Percentiles rank a stretch among this genome's conserved stretches.
Conservation (phyloP, 2,888 invertebrate species). For the Epirrhoe alternata region DNA sequence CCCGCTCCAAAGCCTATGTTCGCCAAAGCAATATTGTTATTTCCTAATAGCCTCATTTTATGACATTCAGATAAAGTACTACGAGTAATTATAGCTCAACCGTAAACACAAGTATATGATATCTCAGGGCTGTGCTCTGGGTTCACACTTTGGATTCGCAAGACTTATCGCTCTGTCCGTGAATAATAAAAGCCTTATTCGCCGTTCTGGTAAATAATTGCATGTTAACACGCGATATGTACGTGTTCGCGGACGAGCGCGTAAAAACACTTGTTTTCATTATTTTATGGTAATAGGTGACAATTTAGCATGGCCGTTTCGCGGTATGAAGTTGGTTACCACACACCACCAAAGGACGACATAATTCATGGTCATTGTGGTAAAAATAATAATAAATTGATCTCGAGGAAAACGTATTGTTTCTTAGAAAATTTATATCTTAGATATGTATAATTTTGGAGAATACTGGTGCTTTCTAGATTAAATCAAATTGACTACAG, state of each 20-base stretch:
- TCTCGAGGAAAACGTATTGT: too few relatives aligned
- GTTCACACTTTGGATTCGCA: neutral
- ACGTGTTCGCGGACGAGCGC: conserved; percentile 24
- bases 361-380: neutral
- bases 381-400: too few relatives aligned
- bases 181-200: conserved; percentile 8
- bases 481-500: too few relatives aligned
- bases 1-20: too few relatives aligned
- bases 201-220: conserved; percentile 35
- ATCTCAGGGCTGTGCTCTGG: too few relatives aligned
- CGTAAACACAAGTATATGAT: neutral
- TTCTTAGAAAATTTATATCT: too few relatives aligned
- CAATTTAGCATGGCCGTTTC: conserved; percentile 6
- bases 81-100: too few relatives aligned
- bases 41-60: too few relatives aligned
- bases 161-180: conserved; percentile 12
- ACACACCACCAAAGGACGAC: neutral
- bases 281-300: conserved; percentile 31
- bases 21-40: too few relatives aligned
- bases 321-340: neutral
- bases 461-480: too few relatives aligned
- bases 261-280: conserved; percentile 38
- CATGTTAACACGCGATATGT: conserved; percentile 37
- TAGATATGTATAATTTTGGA: too few relatives aligned
- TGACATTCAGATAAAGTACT: too few relatives aligned